Evolutionary conservation across 1,140 invertebrate species (phyloP), one percentile per base, ranked within the genome.

Genomic region (Nymphalis io): DNA sequence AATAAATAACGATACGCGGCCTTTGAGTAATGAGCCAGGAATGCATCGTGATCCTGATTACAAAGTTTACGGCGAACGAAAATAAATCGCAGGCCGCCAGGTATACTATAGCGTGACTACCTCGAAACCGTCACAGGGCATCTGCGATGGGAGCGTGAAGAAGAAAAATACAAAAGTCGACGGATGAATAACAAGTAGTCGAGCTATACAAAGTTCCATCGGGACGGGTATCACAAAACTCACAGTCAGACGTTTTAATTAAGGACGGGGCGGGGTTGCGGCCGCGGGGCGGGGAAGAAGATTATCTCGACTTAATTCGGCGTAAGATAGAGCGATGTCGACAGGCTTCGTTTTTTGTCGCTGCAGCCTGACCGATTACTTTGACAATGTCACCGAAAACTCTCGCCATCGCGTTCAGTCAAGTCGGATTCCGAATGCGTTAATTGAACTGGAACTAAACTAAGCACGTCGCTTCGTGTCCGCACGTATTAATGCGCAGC

Each of bases 171-270:
- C n/a, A n/a, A 1, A n/a, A 8, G 16, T 3, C 51, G 51, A 55
- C 13, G 23, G 51, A 27, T 27, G 61, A 27, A 18, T 16, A 13
- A 33, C 51, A 38, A 60, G 53, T 38, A 42, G 16, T n/a, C 8
- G 15, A 44, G 18, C 13, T 33, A 3, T 40, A 46, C 27, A 6
- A 21, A 21, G 15, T 55, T 21, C 51, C 23, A 11, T 55, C 13
- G 8, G 11, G 27, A 12, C 21, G 51, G 20, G 65, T 42, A 55
- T 59, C 60, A 60, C 66, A n/a, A 62, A 69, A 44, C 67, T 61
- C 60, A 39, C 48, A 68, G 60, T 65, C 70, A 76, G 73, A 76
- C 76, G 68, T 73, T 82, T 80, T 82, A 80, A 82, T 80, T 80
- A 78, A 75, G 74, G 73, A 64, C 55, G 59, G 40, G 33, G 68